phyloP scores from a whole-genome alignment of 1,140 invertebrate species.

The Nylanderia fulva region DNA sequence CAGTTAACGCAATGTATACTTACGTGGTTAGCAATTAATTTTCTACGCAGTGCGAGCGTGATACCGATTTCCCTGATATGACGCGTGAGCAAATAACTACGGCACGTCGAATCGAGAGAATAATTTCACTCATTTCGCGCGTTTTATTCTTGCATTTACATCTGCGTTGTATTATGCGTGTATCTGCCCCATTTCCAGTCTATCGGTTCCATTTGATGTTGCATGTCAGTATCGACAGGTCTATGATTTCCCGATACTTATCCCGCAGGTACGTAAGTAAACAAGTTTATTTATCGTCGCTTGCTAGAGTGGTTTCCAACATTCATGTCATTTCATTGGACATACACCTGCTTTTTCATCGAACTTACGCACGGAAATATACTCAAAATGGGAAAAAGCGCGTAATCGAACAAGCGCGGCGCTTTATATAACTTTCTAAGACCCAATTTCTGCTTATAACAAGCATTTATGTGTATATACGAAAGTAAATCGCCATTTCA shows the following conservation, averaged over 20 bases:
- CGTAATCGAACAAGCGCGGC: constrained; percentile 9
- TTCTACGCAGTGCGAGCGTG: background rate
- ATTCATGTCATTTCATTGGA: constrained; percentile 7
- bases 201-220: constrained; percentile 46
- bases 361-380: background rate
- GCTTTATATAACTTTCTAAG: constrained; percentile 39
- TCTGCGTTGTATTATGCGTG: background rate
- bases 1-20: background rate
- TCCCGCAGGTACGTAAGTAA: constrained; percentile 21
- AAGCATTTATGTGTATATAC: background rate
- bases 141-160: constrained; percentile 31
- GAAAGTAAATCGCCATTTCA: constrained; percentile 24
- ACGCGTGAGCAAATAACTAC: background rate
- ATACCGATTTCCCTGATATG: background rate
- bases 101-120: constrained; percentile 40
- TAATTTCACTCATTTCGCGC: constrained; percentile 35
- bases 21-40: background rate
- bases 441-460: constrained; percentile 33
- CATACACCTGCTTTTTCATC: constrained; percentile 26
- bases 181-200: constrained; percentile 18
- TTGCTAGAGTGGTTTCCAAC: constrained; percentile 7
- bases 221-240: constrained; percentile 28
- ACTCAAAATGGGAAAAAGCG: constrained; percentile 22
- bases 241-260: constrained; percentile 44
- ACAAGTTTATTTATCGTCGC: constrained; percentile 44